Conservation (phyloP, 1,140 invertebrate genomes). For the Conus betulinus region DNA sequence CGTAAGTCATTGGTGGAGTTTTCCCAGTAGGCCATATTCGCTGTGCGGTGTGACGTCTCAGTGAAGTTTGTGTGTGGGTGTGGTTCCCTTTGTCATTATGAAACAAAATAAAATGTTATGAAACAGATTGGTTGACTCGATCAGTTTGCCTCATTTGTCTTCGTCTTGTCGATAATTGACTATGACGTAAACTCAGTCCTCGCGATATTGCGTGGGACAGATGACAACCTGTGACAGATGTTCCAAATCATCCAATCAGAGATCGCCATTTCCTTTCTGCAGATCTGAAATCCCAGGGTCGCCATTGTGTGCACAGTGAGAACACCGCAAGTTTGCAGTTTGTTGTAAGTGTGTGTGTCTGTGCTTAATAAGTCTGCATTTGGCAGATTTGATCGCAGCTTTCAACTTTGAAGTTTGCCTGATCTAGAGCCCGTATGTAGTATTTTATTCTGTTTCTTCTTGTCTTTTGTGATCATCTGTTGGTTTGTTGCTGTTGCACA, state of each 20-base stretch:
- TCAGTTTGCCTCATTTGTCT: too few species aligned
- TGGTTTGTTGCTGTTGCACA: not conserved
- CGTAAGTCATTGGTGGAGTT: too few species aligned
- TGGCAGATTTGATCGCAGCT: not conserved
- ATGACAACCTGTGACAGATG: constrained; percentile 17
- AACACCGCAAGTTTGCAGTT: not conserved
- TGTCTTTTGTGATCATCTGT: not conserved
- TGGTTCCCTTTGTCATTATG: too few species aligned
- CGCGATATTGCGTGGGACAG: not conserved
- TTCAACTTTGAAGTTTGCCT: not conserved
- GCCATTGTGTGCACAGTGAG: constrained; percentile 8
- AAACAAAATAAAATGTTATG: too few species aligned
- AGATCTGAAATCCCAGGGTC: not conserved
- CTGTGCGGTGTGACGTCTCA: too few species aligned
- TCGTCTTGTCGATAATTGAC: too few species aligned
- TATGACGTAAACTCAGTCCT: not conserved
- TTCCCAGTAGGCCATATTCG: too few species aligned
- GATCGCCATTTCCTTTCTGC: not conserved
- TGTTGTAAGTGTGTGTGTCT: not conserved
- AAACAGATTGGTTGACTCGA: too few species aligned
- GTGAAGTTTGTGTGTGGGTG: too few species aligned
- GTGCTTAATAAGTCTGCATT: not conserved
- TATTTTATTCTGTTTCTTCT: not conserved
- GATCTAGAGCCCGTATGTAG: not conserved
- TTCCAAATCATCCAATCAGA: constrained; percentile 13